Evolutionary conservation across 2,888 invertebrate genomes (phyloP).

Genomic region (Drosophila mulleri): DNA sequence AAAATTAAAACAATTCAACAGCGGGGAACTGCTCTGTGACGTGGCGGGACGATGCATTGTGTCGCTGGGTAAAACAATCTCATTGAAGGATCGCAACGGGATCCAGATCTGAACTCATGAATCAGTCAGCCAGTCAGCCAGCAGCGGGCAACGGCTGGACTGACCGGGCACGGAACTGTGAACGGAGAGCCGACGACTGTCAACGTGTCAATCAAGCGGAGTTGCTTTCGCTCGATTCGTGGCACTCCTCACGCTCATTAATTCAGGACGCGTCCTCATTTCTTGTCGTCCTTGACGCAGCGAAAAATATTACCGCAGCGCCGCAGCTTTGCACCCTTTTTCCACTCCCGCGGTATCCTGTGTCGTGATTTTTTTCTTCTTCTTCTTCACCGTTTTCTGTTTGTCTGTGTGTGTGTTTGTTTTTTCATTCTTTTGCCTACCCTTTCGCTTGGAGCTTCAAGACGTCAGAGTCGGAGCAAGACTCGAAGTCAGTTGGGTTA

Average conservation of each 20-base stretch:
- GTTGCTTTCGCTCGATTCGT: conserved; percentile 30
- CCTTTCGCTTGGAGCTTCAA: conserved; percentile 48
- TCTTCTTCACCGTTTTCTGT: background rate
- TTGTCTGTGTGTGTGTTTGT: background rate
- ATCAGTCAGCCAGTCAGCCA: conserved; percentile 11
- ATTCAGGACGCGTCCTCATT: conserved; percentile 63
- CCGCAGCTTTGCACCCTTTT: conserved; percentile 52
- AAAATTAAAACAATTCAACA: conserved; percentile 62
- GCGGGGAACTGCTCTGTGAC: conserved; percentile 42
- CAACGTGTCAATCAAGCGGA: conserved; percentile 82
- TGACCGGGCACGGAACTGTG: conserved; percentile 43
- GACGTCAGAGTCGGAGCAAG: conserved; percentile 28
- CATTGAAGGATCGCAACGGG: conserved; percentile 79
- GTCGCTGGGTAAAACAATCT: conserved; percentile 49
- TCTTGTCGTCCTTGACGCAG: conserved; percentile 57
- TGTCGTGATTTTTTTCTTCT: conserved; percentile 4
- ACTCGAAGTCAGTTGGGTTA: conserved; percentile 11
- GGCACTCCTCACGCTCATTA: conserved; percentile 54
- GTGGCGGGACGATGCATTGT: conserved; percentile 27
- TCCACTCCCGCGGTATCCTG: conserved; percentile 11
- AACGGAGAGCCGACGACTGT: conserved; percentile 63
- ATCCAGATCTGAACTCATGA: conserved; percentile 50
- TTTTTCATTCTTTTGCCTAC: conserved; percentile 11
- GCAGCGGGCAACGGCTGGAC: conserved; percentile 14
- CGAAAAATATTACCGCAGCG: conserved; percentile 38